A percentile compares a stretch with the other conserved stretches of the same genome.
Conservation (phyloP, 2,797 vertebrate species). For the Gymnothorax reevesii region DNA sequence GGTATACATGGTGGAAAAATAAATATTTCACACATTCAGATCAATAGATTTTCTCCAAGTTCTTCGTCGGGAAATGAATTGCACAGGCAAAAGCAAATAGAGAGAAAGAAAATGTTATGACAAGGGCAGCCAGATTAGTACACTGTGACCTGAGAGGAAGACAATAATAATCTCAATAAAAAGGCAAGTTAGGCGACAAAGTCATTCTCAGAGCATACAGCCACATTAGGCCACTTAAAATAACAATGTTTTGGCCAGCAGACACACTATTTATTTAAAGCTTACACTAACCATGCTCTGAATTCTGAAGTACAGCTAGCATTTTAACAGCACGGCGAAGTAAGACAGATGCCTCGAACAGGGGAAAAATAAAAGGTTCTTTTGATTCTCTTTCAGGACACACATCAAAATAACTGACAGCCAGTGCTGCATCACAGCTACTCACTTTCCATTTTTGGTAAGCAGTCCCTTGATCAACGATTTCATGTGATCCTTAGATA, state of each 20-base stretch:
- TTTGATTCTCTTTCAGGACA: slow-evolving; percentile 48
- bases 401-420: slow-evolving; percentile 58
- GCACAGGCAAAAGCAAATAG: background rate
- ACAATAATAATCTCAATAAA: background rate
- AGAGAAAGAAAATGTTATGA: background rate
- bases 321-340: background rate
- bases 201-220: background rate
- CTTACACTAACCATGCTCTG: slow-evolving; percentile 20
- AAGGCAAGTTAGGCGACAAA: background rate
- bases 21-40: slow-evolving; percentile 4
- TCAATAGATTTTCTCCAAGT: background rate
- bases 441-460: slow-evolving; percentile 19
- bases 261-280: slow-evolving; percentile 24
- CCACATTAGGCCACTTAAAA: slow-evolving; percentile 1
- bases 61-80: background rate
- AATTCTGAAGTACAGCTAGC: slow-evolving; percentile 23
- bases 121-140: slow-evolving; percentile 1
- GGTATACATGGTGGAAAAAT: background rate
- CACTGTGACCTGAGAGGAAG: background rate
- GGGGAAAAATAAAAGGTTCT: background rate
- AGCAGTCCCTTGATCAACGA: slow-evolving; percentile 56
- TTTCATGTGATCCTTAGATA: background rate
- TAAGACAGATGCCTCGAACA: slow-evolving; percentile 16
- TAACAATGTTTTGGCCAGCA: slow-evolving; percentile 5
- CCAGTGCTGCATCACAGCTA: background rate